Evolutionary conservation across 2,888 invertebrate species (phyloP), one percentile per base, ranked within the genome.

Genomic region (Eristalis tenax): DNA sequence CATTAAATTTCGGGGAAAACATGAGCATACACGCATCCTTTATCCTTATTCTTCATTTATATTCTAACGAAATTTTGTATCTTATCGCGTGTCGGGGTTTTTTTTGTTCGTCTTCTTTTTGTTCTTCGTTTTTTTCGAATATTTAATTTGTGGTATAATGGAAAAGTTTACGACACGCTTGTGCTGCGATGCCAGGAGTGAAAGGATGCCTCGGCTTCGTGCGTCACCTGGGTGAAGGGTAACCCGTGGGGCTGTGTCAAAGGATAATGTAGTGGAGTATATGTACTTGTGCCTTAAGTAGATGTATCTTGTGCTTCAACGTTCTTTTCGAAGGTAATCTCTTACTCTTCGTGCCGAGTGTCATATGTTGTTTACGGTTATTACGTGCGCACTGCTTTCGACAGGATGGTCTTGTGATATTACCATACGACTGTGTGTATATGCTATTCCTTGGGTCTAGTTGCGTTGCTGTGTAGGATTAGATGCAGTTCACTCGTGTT

Each of bases 61-160:
- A 81, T 81, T 81, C 69, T 66, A 43, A 57, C 22, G 40, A 75
- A 75, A 74, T 61, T 74, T 74, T 26, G 23, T 70, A 50, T 35
- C 18, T 50, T 61, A 40, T 26, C 59, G 59, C 26, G 59, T 59
- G 26, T 59, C 15, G 4, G 0, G 32, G 26, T 13, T 59, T 59
- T 26, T 59, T 59, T 59, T 50, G 15, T 43, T 15, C 15, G 26
- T 26, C 26, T 26, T 26, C 32, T 28, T n/a, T 23, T 43, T 69
- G 69, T 35, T 69, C 13, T 22, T 40, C 61, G 59, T 23, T 66
- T 50, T 65, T 64, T 26, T 35, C 38, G 74, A 81, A 81, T 81
- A 81, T 75, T 81, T 75, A 81, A 81, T 81, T 75, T 75, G 63
- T 69, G 81, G 74, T 75, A 70, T 81, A 81, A 81, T 81, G 74